Base-by-base conservation (phyloP, 1,140 invertebrate species). In the Portunus trituberculatus region DNA sequence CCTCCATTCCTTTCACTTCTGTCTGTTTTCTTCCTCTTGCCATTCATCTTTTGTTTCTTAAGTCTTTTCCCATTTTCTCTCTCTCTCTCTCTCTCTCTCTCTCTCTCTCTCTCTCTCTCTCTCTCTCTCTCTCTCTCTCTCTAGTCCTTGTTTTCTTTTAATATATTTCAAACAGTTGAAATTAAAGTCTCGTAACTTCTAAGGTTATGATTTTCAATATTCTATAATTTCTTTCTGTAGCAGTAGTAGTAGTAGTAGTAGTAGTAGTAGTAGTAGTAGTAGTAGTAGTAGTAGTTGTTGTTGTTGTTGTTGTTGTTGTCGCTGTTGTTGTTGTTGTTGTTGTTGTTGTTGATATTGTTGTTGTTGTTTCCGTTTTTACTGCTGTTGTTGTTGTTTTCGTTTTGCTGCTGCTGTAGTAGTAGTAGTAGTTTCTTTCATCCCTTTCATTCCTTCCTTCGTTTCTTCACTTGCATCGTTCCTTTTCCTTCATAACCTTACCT, bases 191-290 rank as follows among this genome's bases (percentile, higher is more conserved):
- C 39, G 39, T 39, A 39, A 39, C 1, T 1, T 39, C 6, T 39
- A 39, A 39, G 6, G 39, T 39, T 39, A 39, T 39, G 39, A 2
- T 6, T 39, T 39, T 39, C 1, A 39, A 39, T 39, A 1, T 2
- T 39, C 6, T 39, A 6, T 39, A 39, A 39, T 39, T 39, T 32
- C 32, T 4, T 88, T 32, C n/a, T n/a, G 67, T 76, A 76, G 67
- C n/a, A 76, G 67, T 76, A 76, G 67, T 76, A 76, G 67, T 76
- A 76, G 67, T 76, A 76, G 67, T 76, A 76, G 67, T 76, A 76
- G 67, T 76, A 76, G 67, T 76, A 76, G 67, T 76, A 76, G 67
- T 76, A 76, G 67, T 76, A 76, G 67, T 76, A 76, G 67, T 76
- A 76, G 67, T 76, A 76, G 67, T 76, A 76, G 67, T 76, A 76